phyloP scores from a whole-genome alignment of 2,888 invertebrate genomes.

The Leucophora obtusa region DNA sequence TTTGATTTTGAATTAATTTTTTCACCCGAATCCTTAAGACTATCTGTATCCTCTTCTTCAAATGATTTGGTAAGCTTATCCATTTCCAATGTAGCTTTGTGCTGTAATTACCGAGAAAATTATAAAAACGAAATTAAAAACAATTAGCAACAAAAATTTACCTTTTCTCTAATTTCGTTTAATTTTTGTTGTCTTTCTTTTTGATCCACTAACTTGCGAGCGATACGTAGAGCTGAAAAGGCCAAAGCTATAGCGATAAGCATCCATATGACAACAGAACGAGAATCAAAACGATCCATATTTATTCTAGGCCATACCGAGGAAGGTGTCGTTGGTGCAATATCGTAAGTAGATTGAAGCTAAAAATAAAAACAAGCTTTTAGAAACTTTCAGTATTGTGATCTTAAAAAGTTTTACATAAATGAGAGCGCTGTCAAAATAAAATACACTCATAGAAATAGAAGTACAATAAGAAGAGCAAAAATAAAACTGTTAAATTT shows the following conservation, averaged over 20 bases:
- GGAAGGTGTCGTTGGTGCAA: slow-evolving; percentile 66
- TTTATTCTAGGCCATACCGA: slow-evolving; percentile 74
- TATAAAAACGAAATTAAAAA: neutral
- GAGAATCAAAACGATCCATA: slow-evolving; percentile 75
- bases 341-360: slow-evolving; percentile 25
- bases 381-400: too few relatives aligned
- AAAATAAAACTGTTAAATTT: too few relatives aligned
- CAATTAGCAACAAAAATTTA: neutral
- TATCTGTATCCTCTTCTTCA: slow-evolving; percentile 7
- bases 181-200: slow-evolving; percentile 66
- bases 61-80: neutral
- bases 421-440: too few relatives aligned
- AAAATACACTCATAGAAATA: too few relatives aligned
- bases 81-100: slow-evolving; percentile 7
- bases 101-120: slow-evolving; percentile 4
- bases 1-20: too few relatives aligned
- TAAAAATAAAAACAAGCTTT: too few relatives aligned
- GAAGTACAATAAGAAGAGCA: too few relatives aligned
- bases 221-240: slow-evolving; percentile 72
- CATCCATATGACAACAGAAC: slow-evolving; percentile 77
- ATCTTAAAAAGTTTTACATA: too few relatives aligned
- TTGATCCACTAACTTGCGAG: slow-evolving; percentile 69
- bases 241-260: slow-evolving; percentile 73
- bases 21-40: neutral
- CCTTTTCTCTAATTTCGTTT: slow-evolving; percentile 32